A percentile compares a stretch with the other conserved stretches of the same genome.
These are phyloP conservation scores for Saccostrea echinata DNA, from an alignment of 1,140 invertebrate genomes.

Conservation along the genomic window DNA sequence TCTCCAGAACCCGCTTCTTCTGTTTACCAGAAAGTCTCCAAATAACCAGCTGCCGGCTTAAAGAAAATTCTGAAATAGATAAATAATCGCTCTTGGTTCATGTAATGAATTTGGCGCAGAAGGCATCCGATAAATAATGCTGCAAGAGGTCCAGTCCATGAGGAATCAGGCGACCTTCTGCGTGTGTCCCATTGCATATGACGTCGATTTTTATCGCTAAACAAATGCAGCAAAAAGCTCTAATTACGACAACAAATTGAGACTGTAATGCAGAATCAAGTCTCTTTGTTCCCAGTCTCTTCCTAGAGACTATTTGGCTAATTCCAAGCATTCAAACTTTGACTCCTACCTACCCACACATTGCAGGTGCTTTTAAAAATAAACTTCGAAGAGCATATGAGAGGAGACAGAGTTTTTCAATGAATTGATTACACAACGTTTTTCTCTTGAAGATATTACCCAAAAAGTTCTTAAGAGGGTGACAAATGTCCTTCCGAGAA, in stretches of 20 bases:
- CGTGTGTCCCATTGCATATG: conserved; percentile 33
- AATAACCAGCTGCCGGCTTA: conserved; percentile 17
- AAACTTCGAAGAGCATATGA: conserved; percentile 14
- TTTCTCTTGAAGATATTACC: conserved; percentile 11
- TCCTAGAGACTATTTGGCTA: neutral
- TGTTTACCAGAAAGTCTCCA: conserved; percentile 36
- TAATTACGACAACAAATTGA: conserved; percentile 37
- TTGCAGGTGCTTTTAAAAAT: conserved; percentile 11
- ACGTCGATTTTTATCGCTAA: conserved; percentile 38
- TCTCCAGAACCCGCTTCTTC: conserved; percentile 20
- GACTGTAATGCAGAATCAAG: neutral
- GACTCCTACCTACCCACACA: conserved; percentile 34
- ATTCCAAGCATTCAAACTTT: conserved; percentile 22
- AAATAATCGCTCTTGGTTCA: conserved; percentile 37
- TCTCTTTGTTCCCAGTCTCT: neutral
- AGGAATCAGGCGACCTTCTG: conserved; percentile 28
- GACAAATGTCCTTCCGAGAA: neutral
- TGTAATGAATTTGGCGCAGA: conserved; percentile 38
- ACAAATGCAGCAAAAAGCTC: conserved; percentile 38
- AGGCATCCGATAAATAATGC: conserved; percentile 34
- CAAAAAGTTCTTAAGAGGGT: conserved; percentile 5
- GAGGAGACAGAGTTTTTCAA: neutral
- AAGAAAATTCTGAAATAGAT: conserved; percentile 38
- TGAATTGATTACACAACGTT: conserved; percentile 8
- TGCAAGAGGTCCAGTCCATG: conserved; percentile 32